Evolutionary conservation across 35 echinoderm and acorn worm genomes (phyloP).

Genomic region (Heliocidaris tuberculata): DNA sequence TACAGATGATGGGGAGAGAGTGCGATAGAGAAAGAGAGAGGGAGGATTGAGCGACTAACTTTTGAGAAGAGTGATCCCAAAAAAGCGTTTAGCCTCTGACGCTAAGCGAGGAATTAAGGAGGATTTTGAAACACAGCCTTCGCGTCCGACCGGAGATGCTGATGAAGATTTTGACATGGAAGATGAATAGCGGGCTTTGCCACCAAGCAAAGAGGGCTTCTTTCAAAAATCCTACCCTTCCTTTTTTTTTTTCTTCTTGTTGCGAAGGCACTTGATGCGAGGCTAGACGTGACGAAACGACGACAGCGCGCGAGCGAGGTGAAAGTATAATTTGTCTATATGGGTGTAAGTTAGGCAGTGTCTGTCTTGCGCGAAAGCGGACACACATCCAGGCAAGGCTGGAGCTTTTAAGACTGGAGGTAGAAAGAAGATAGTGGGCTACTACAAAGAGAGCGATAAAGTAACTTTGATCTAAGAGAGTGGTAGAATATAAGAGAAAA

Average conservation of each 20-base stretch:
- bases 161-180: constrained; percentile 1
- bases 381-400: background rate
- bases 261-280: background rate
- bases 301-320: background rate
- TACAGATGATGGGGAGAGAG: background rate
- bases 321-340: too few species aligned
- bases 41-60: background rate
- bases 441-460: too few species aligned
- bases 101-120: background rate
- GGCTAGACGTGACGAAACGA: background rate
- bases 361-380: background rate
- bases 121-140: background rate
- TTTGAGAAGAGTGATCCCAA: background rate
- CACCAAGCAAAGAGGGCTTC: background rate
- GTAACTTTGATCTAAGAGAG: too few species aligned
- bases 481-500: too few species aligned
- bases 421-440: too few species aligned
- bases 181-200: constrained; percentile 9
- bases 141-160: background rate
- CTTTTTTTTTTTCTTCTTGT: background rate
- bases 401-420: too few species aligned
- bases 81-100: background rate
- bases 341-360: background rate
- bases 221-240: background rate
- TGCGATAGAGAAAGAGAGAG: background rate